A percentile compares a stretch with the other conserved stretches of the same genome.
These are phyloP conservation scores for Scaptomyza cyrtandrae DNA, from an alignment of 2,888 invertebrate genomes.

Conservation along the genomic window DNA sequence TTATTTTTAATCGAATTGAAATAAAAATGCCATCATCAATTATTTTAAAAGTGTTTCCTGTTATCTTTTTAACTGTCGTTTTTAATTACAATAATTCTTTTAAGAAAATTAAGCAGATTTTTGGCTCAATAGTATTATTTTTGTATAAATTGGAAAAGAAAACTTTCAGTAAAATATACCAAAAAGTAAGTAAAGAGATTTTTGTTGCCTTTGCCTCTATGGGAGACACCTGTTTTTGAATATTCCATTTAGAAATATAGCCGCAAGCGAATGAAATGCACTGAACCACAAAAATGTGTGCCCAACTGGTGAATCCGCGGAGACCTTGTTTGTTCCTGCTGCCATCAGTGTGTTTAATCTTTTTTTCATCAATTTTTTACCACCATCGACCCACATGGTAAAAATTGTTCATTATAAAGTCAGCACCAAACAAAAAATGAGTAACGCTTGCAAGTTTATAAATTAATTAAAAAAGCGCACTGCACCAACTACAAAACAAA, in stretches of 20 bases:
- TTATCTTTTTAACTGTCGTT: too few relatives aligned
- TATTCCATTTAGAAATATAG: conserved; percentile 9
- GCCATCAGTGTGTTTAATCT: conserved; percentile 50
- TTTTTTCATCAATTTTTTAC: conserved; percentile 61
- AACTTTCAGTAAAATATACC: too few relatives aligned
- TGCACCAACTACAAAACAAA: conserved; percentile 33
- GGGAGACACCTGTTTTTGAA: conserved; percentile 5
- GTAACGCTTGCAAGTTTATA: conserved; percentile 69
- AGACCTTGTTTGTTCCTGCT: neutral
- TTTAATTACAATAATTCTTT: too few relatives aligned
- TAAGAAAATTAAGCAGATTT: too few relatives aligned
- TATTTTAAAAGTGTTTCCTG: conserved; percentile 6
- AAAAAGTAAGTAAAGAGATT: neutral
- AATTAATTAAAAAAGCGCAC: conserved; percentile 74
- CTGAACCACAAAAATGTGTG: conserved; percentile 53
- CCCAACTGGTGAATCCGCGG: conserved; percentile 11
- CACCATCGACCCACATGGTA: conserved; percentile 66
- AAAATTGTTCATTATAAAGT: conserved; percentile 61
- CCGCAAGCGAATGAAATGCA: conserved; percentile 36
- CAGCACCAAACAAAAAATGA: conserved; percentile 37
- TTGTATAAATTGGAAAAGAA: too few relatives aligned
- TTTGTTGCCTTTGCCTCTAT: neutral
- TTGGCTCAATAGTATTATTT: too few relatives aligned
- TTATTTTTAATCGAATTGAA: conserved; percentile 57
- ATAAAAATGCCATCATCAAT: conserved; percentile 77